Base-by-base conservation (phyloP, 2,797 vertebrate genomes). In the Agapornis canus region DNA sequence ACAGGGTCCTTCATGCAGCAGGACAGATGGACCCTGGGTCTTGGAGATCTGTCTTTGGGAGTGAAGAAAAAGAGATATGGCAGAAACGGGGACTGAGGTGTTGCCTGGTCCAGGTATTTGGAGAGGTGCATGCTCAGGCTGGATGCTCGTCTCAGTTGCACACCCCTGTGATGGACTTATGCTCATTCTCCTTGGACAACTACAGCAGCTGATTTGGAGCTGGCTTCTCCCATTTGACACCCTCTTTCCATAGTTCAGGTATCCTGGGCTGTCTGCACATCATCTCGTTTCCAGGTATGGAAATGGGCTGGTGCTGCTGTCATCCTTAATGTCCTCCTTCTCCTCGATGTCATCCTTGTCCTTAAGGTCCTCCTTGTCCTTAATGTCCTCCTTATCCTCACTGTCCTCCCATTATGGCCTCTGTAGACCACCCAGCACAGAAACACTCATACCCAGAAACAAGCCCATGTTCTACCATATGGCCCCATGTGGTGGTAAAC, bases 21-120 rank as follows among this genome's bases (percentile, higher is more conserved):
- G 82, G 66, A 73, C 51, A 32, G 51, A 16, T 4, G 5, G 60
- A 14, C 77, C 32, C 85, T 9, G 29, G 35, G 9, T 47, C n/a
- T 29, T 3, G 7, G 35, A 32, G 52, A 40, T 26, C 9, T 17
- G 8, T 7, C 21, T 14, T 52, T 32, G 65, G 81, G 27, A 51
- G 11, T 0, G 27, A 13, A 39, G n/a, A 18, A 57, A 23, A 10
- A 40, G 27, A 0, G 1, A 42, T 35, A 29, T 0, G 5, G 25
- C 57, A 87, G 51, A 32, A 66, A 45, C 8, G 17, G 21, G 6
- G 31, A 31, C 51, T 11, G 35, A 69, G 27, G 40, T 45, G 80
- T 14, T 3, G 0, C 42, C 40, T 21, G n/a, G 17, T 47, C 10
- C 65, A 42, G 83, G 51, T 10, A 32, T 32, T 49, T 19, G 40